Percentiles rank a stretch among this genome's conserved stretches.
Evolutionary conservation across 2,113 vertebrate genomes (phyloP).

Genomic region (Piprites chloris): DNA sequence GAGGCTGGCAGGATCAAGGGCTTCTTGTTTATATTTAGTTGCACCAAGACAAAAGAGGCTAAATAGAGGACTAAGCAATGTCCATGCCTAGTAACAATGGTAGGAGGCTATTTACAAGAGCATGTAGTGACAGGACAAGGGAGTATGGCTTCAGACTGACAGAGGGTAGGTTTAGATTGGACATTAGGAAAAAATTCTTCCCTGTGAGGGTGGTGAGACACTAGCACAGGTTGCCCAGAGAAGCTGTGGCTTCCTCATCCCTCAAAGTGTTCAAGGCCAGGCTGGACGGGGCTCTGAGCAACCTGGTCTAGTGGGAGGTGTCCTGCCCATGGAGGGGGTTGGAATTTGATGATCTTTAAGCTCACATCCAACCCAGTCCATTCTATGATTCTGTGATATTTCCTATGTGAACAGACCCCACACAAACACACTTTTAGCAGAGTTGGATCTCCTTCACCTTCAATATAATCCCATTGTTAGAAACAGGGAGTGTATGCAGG

Average conservation of each 20-base stretch:
- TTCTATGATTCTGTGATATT: background rate
- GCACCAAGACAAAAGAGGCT: background rate
- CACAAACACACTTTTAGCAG: background rate
- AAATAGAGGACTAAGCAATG: too few species aligned
- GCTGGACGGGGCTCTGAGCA: rapidly evolving
- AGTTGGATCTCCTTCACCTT: background rate
- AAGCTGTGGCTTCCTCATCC: background rate
- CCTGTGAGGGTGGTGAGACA: background rate
- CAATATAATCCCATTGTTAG: background rate
- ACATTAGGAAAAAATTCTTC: background rate
- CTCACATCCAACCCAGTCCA: background rate
- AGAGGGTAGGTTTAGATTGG: background rate
- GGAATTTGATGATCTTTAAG: background rate
- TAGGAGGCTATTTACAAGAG: background rate
- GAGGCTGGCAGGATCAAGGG: background rate
- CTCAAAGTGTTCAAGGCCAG: background rate
- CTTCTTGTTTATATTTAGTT: background rate
- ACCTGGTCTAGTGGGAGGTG: background rate
- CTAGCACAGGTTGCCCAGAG: background rate
- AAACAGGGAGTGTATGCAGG: background rate
- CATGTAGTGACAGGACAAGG: background rate
- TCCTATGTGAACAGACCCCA: background rate
- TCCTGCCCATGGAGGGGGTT: background rate
- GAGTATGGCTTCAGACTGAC: background rate
- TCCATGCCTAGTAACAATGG: background rate